Evolutionary conservation across 1,140 invertebrate genomes (phyloP).

Genomic region (Metopolophium dirhodum): DNA sequence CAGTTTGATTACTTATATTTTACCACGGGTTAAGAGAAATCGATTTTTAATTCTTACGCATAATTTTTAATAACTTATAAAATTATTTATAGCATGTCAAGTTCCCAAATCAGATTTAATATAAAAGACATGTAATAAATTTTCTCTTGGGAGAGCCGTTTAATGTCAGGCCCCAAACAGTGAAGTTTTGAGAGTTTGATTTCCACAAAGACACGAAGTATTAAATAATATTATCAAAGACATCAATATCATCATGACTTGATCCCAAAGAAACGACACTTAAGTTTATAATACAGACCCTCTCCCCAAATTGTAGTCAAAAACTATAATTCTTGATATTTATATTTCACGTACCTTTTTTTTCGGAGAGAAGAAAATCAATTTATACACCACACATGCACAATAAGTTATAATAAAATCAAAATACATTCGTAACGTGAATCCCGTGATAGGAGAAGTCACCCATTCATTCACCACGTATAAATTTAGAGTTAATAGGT

Average conservation of each 20-base stretch:
- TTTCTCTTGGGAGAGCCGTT: neutral
- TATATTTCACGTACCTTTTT: neutral
- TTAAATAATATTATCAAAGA: neutral
- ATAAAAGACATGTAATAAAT: neutral
- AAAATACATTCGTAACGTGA: too few relatives aligned
- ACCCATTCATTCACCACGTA: too few relatives aligned
- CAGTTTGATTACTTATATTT: neutral
- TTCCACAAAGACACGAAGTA: neutral
- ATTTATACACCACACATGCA: neutral
- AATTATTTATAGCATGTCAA: neutral
- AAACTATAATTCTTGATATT: neutral
- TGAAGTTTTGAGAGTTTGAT: neutral
- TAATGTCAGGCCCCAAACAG: neutral
- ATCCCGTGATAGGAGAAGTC: too few relatives aligned
- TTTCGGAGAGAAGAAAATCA: neutral
- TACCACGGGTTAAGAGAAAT: too few relatives aligned
- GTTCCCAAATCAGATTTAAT: neutral
- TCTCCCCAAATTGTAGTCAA: neutral
- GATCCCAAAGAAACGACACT: neutral
- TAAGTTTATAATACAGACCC: neutral
- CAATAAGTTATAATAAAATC: neutral
- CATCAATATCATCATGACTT: too few relatives aligned
- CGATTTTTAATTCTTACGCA: too few relatives aligned
- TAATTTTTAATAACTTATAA: too few relatives aligned
- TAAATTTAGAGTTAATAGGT: too few relatives aligned